phyloP scores from a whole-genome alignment of 2,888 invertebrate species.

The Spodoptera picta region DNA sequence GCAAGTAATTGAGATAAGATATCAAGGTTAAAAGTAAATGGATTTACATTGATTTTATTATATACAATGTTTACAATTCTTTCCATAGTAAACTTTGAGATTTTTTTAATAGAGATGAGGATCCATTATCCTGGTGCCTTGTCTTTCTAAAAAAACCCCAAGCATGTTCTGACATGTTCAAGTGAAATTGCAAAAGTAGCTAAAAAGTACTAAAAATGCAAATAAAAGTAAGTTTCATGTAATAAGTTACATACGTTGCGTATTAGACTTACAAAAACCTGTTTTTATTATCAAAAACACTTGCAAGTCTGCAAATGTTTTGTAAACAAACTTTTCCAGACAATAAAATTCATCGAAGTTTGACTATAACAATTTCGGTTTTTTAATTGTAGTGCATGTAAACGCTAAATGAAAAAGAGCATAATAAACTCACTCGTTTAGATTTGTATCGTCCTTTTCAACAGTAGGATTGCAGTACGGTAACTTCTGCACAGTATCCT shows the following conservation, averaged over 20 bases:
- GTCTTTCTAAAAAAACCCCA: slow-evolving; percentile 37
- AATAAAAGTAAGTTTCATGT: background rate
- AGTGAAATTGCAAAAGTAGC: slow-evolving; percentile 11
- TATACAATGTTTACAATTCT: slow-evolving; percentile 25
- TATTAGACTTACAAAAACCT: slow-evolving; percentile 14
- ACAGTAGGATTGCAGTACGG: slow-evolving; percentile 84
- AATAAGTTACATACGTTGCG: background rate
- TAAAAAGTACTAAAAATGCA: background rate
- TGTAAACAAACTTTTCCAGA: slow-evolving; percentile 55
- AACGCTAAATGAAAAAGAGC: slow-evolving; percentile 12
- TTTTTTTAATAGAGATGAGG: too few species aligned
- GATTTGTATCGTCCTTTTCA: slow-evolving; percentile 67
- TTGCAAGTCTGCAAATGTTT: slow-evolving; percentile 41
- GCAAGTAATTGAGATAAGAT: slow-evolving; percentile 33
- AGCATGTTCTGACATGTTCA: slow-evolving; percentile 45
- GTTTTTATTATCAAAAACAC: slow-evolving; percentile 23
- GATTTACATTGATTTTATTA: slow-evolving; percentile 14
- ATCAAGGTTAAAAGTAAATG: slow-evolving; percentile 49
- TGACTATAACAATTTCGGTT: background rate
- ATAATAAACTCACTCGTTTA: slow-evolving; percentile 77
- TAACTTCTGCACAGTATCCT: slow-evolving; percentile 80
- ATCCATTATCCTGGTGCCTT: background rate
- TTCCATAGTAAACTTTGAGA: background rate
- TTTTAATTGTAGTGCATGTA: background rate
- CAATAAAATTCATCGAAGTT: slow-evolving; percentile 2